Conservation (phyloP, 2,797 vertebrate species). For the Sebastiscus albofasciatus region DNA sequence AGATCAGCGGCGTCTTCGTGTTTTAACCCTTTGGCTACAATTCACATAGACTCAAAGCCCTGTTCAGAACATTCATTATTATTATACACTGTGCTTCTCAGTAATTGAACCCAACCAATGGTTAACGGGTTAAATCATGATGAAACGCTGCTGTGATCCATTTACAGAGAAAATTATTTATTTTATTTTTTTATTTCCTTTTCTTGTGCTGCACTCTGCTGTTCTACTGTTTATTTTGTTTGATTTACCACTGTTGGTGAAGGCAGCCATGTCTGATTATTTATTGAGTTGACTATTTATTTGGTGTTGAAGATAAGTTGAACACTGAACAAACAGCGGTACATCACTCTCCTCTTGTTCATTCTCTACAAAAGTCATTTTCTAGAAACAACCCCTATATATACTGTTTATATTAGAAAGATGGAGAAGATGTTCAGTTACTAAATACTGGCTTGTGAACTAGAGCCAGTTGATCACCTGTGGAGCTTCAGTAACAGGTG, state of each 20-base stretch:
- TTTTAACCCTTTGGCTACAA: neutral
- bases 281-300: constrained; percentile 38
- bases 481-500: too few species aligned
- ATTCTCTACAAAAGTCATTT: neutral
- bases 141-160: neutral
- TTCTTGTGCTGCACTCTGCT: neutral
- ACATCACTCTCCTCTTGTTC: neutral
- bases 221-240: neutral
- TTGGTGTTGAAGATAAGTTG: neutral
- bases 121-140: neutral
- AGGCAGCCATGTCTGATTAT: constrained; percentile 10
- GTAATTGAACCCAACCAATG: neutral
- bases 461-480: too few species aligned
- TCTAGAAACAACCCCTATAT: neutral
- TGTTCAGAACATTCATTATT: too few species aligned
- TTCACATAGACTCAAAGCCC: too few species aligned
- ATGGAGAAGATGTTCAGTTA: neutral
- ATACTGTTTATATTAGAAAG: neutral
- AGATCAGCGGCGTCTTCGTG: neutral
- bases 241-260: neutral
- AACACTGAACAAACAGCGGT: too few species aligned
- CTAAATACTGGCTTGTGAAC: neutral
- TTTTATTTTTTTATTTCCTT: neutral
- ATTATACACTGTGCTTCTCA: too few species aligned
- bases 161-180: neutral